Evolutionary conservation across 2,113 vertebrate genomes (phyloP).

Genomic region (Arvicanthis niloticus): DNA sequence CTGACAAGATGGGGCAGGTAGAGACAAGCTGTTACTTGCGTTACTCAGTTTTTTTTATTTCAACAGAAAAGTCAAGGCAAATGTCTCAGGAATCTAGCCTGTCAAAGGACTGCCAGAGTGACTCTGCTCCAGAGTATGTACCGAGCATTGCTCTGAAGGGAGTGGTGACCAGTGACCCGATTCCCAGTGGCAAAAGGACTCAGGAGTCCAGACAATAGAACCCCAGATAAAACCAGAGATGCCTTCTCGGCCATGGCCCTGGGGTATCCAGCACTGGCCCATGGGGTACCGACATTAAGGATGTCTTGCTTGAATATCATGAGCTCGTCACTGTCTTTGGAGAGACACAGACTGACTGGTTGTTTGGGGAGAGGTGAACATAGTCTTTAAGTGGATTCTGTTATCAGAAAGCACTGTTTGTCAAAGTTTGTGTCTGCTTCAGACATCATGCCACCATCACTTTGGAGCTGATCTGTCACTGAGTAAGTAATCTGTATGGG

Average conservation of each 20-base stretch:
- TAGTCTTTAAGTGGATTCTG: not conserved
- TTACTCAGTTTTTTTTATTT: not conserved
- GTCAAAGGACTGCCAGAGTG: fast-evolving
- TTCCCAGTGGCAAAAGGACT: not conserved
- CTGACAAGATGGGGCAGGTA: not conserved
- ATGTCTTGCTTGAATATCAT: not conserved
- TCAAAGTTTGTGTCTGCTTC: not conserved
- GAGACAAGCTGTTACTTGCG: not conserved
- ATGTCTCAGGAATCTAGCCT: not conserved
- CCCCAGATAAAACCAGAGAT: not conserved
- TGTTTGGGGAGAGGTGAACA: not conserved
- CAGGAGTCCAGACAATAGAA: not conserved
- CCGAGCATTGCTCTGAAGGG: not conserved
- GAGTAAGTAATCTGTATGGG: not conserved
- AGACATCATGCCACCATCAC: not conserved
- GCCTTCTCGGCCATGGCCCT: not conserved
- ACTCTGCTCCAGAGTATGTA: too few relatives aligned
- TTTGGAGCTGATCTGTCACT: not conserved
- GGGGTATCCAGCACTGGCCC: not conserved
- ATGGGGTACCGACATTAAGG: not conserved
- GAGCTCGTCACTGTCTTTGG: not conserved
- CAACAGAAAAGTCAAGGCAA: not conserved
- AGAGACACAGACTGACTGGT: not conserved
- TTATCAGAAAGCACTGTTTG: not conserved
- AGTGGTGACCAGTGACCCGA: not conserved